Base-by-base conservation (phyloP, 2,888 invertebrate species). In the Morpho helenor region DNA sequence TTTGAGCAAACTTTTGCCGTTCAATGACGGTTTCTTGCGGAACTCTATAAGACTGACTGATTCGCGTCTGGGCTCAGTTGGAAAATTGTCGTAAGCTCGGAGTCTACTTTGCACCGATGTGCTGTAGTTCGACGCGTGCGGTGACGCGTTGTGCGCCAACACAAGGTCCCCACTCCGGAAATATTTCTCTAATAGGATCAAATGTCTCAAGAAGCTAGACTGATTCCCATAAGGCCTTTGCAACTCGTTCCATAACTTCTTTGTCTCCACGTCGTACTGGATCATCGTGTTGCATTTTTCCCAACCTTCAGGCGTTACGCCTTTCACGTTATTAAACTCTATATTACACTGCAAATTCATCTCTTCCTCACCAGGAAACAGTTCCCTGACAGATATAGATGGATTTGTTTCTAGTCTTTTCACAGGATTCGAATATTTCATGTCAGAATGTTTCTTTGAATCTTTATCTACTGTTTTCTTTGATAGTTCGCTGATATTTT, bases 161-260 rank as follows among this genome's bases (percentile, higher is more conserved):
- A 95, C 91, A 51, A 97, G 80, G 73, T 96, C 96, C 0, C 96
- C 96, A 64, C 94, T 94, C 57, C 96, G 91, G 75, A 95, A 96
- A 79, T 96, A 96, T 75, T 96, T 96, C 68, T 97, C 97, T 64
- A 97, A 76, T 7, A 96, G 83, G 53, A 96, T 94, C 44, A 97
- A 83, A 80, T 97, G 97, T 7, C 96, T 91, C 1, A 97, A 82
- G 74, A 97, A 97, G 66, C 96, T 96, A 48, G 96, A 96, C 71
- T 96, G 96, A 77, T 96, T 96, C 3, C 96, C 97, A 69, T 97
- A 97, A 0, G 97, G 97, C 74, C 96, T 93, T 73, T 96, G 96
- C 45, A 97, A 77, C 68, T 96, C 95, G 63, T 95, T 94, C 96
- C 96, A 97, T 3, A 96, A 86, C 7, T 92, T 91, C 60, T 95